These are phyloP conservation scores for Microchirus variegatus DNA, from an alignment of 2,797 vertebrate species.

Conservation along the genomic window DNA sequence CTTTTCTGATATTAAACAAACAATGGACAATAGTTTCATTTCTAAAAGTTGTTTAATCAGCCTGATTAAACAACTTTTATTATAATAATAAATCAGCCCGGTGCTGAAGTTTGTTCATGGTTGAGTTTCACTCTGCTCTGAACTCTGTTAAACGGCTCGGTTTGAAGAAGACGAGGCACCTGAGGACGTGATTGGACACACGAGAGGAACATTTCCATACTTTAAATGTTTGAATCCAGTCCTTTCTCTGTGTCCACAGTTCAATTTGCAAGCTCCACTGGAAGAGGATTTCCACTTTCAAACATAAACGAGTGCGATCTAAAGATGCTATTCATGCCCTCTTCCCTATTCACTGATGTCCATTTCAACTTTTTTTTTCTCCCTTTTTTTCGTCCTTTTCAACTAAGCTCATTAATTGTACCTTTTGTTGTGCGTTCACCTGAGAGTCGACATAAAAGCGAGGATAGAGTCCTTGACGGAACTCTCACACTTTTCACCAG, in stretches of 20 bases:
- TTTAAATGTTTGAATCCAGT: background rate
- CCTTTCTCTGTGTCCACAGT: conserved; percentile 14
- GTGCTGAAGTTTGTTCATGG: too few relatives aligned
- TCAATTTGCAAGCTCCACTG: conserved; percentile 22
- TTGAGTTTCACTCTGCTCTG: too few relatives aligned
- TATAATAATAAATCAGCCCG: too few relatives aligned
- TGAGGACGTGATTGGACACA: too few relatives aligned
- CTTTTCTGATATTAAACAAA: too few relatives aligned
- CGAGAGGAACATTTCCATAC: too few relatives aligned
- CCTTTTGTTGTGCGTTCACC: conserved; percentile 38
- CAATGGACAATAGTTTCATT: too few relatives aligned
- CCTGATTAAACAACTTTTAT: too few relatives aligned
- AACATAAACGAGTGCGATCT: conserved; percentile 20
- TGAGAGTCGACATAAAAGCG: conserved; percentile 35
- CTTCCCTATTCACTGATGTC: conserved; percentile 41
- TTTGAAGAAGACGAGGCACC: too few relatives aligned
- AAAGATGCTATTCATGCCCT: conserved; percentile 36
- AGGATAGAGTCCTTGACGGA: conserved; percentile 19
- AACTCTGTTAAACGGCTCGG: too few relatives aligned
- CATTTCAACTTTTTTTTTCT: conserved; percentile 36
- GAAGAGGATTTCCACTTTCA: conserved; percentile 25
- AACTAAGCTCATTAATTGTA: conserved; percentile 59
- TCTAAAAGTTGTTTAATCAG: too few relatives aligned
- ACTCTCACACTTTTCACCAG: conserved; percentile 20
- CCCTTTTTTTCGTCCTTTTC: conserved; percentile 36